Evolutionary conservation across 2,888 invertebrate genomes (phyloP).

Genomic region (Ommatoiulus sabulosus): DNA sequence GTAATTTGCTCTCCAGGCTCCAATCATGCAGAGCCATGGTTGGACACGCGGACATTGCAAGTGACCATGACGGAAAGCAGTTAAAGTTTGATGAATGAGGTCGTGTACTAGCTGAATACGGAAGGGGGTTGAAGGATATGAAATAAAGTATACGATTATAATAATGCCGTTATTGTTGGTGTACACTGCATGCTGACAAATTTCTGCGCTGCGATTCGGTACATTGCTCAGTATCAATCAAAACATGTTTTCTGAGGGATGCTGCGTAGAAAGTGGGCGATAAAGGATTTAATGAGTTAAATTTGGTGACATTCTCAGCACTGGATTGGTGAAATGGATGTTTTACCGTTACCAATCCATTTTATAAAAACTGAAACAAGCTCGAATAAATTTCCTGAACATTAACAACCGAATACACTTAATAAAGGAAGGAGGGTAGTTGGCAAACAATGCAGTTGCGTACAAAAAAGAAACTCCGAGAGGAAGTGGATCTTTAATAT

Average conservation of each 20-base stretch:
- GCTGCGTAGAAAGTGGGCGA: background rate
- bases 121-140: background rate
- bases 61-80: slow-evolving; percentile 47
- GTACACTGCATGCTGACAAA: background rate
- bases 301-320: background rate
- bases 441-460: background rate
- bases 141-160: slow-evolving; percentile 22
- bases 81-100: slow-evolving; percentile 28
- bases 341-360: background rate
- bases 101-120: slow-evolving; percentile 9
- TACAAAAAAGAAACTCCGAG: background rate
- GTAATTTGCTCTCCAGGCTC: slow-evolving; percentile 1
- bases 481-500: too few relatives aligned
- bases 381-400: background rate
- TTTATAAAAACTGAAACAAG: background rate
- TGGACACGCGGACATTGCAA: slow-evolving; percentile 35
- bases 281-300: background rate
- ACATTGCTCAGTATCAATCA: slow-evolving; percentile 38
- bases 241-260: background rate
- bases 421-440: background rate
- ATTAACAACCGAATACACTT: background rate
- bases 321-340: background rate
- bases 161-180: background rate
- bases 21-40: background rate
- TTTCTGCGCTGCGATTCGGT: slow-evolving; percentile 12